Evolutionary conservation across 2,113 vertebrate genomes (phyloP).

Genomic region (Cynopterus brachyotis): DNA sequence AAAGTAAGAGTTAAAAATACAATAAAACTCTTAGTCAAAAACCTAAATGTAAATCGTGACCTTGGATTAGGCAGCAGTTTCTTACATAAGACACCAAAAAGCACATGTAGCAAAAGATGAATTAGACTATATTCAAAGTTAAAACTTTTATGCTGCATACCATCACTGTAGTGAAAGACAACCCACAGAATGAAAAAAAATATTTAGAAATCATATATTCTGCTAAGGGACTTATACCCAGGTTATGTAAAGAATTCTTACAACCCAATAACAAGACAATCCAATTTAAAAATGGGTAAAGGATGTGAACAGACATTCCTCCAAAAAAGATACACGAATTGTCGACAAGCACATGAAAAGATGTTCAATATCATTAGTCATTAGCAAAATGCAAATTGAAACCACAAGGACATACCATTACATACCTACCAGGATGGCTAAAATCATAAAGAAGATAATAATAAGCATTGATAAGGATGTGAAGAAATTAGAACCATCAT

Average conservation of each 20-base stretch:
- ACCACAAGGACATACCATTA: neutral
- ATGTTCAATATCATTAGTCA: neutral
- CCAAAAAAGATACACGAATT: neutral
- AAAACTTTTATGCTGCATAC: neutral
- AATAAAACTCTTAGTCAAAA: neutral
- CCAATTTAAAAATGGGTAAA: neutral
- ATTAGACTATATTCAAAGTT: neutral
- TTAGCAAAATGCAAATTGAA: neutral
- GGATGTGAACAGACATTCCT: neutral
- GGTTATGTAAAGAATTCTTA: neutral
- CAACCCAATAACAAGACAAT: neutral
- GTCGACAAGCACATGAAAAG: neutral
- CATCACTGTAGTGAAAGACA: neutral
- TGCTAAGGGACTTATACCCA: neutral
- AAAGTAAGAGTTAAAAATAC: neutral
- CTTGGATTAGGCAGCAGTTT: neutral
- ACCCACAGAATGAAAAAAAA: neutral
- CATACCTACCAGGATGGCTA: neutral
- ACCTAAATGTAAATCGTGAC: neutral
- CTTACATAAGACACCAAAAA: neutral
- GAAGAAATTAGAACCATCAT: neutral
- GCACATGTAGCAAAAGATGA: neutral
- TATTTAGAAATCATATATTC: neutral
- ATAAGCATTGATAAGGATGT: neutral
- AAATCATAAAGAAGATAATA: neutral